Evolutionary conservation across 2,888 invertebrate species (phyloP), one percentile per base, ranked within the genome.

Genomic region (Alsophila aescularia): DNA sequence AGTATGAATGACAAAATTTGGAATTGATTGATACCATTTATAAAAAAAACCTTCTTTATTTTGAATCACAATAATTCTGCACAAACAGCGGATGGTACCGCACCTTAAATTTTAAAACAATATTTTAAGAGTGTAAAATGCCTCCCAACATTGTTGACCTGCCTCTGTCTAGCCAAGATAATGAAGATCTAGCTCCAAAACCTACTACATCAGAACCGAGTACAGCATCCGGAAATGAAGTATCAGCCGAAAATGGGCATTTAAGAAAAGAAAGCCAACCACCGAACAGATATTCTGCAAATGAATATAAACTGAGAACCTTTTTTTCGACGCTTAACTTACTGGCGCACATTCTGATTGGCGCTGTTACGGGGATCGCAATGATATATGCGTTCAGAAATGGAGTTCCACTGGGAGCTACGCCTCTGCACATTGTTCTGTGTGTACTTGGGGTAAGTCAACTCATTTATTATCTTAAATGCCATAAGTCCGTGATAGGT

Each of bases 361-460:
- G 85, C 14, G 60, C 73, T 24, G 70, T 77, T 7, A 79, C 81
- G 4, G 78, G 78, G 6, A 59, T 73, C 15, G 50, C 67, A 2
- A 12, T 81, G 2, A 24, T 81, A 18, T 85, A 73, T 49, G 62
- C 77, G 0, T 73, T 84, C 16, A 67, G 73, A 50, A 63, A 60
- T 60, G 79, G 78, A 29, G 27, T 77, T n/a, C 78, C 82, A 2
- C 31, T 81, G 6, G 61, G 60, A 48, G 61, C 72, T 6, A 83
- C 81, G 16, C 64, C 68, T 15, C 54, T 75, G 21, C 87, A 87
- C 53, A 75, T 85, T 27, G 58, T 82, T 5, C 57, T 85, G 12
- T 86, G 85, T 67, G 82, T 85, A n/a, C 58, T 77, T 52, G 87
- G 85, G 69, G 86, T 86, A 71, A 83, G 85, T 77, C 1, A 16